Evolutionary conservation across 2,113 vertebrate genomes (phyloP).

Genomic region (Chroicocephalus ridibundus): DNA sequence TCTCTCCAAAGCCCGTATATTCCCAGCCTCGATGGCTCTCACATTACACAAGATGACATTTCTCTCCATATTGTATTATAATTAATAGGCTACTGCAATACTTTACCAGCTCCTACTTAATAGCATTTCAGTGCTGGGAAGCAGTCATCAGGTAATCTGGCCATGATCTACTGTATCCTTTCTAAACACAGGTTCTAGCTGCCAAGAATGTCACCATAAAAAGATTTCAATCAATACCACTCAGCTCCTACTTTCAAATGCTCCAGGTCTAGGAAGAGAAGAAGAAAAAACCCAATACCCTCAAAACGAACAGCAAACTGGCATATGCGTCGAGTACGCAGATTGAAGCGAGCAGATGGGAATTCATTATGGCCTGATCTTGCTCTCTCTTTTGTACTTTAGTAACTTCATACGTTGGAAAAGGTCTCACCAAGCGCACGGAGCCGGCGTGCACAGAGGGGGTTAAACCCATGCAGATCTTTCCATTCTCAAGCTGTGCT

Average conservation of each 20-base stretch:
- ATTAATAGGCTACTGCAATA: constrained; percentile 53
- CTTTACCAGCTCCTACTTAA: constrained; percentile 63
- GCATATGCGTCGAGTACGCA: constrained; percentile 26
- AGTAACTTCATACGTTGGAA: constrained; percentile 45
- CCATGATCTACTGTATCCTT: constrained; percentile 35
- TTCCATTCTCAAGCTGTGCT: constrained; percentile 36
- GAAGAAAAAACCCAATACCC: neutral
- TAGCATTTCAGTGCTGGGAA: constrained; percentile 56
- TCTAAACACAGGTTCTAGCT: constrained; percentile 54
- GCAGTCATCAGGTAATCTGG: constrained; percentile 52
- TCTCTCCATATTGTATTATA: constrained; percentile 53
- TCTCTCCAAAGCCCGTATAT: constrained; percentile 38
- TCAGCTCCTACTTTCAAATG: constrained; percentile 41
- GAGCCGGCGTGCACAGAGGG: neutral
- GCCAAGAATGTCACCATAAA: constrained; percentile 50
- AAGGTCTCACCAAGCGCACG: constrained; percentile 5
- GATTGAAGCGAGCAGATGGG: constrained; percentile 64
- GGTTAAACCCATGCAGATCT: constrained; percentile 41
- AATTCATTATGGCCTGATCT: constrained; percentile 53
- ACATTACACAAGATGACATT: constrained; percentile 46
- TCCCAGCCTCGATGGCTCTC: constrained; percentile 44
- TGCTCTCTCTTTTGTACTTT: constrained; percentile 39
- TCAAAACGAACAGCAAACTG: constrained; percentile 59
- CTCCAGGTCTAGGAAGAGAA: constrained; percentile 45
- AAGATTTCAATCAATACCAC: constrained; percentile 51